Base-by-base conservation (phyloP, 2,888 invertebrate genomes). In the Azorinus chamasolen region DNA sequence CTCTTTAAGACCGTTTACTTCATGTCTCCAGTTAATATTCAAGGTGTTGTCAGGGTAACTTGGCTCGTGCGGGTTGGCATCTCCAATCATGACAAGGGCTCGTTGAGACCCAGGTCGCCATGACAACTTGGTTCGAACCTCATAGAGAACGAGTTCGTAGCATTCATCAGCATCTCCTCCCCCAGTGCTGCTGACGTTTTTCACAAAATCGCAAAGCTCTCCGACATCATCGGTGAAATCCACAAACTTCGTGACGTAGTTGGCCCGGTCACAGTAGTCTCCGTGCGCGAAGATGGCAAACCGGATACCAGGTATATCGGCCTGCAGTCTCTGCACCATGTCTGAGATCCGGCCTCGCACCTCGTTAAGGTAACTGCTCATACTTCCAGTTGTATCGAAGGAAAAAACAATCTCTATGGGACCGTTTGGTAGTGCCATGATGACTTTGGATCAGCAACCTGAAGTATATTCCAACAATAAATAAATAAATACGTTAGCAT, bases 271-370 rank as follows among this genome's bases (percentile, higher is more conserved):
- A 66, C 90, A 91, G 72, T 92, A 92, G 76, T 92, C 91, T 0
- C 91, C 92, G 66, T 92, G 91, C 6, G 92, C 92, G 32, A 91
- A 83, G 39, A 92, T 87, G 22, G 90, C 88, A 25, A 92, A 86
- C 27, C 85, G 83, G 39, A 92, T 88, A 12, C 83, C 86, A 0
- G 91, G 90, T 8, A 91, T 90, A 72, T 92, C 92, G 3, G 88
- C 85, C 55, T 89, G 88, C 12, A 92, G 87, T 6, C 91, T n/a
- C n/a, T n/a, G n/a, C n/a, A n/a, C n/a, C n/a, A n/a, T n/a, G n/a
- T n/a, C n/a, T n/a, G n/a, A n/a, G 84, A 91, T 62, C 4, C 86
- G 82, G 3, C 84, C 84, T 43, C 89, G 71, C 8, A 90, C 89
- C 62, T 86, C 79, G 14, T 80, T 72, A 25, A 90, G 70, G 43